These are phyloP conservation scores for Psittacula cyanocephala DNA, from an alignment of 2,113 vertebrate species.

Conservation along the genomic window DNA sequence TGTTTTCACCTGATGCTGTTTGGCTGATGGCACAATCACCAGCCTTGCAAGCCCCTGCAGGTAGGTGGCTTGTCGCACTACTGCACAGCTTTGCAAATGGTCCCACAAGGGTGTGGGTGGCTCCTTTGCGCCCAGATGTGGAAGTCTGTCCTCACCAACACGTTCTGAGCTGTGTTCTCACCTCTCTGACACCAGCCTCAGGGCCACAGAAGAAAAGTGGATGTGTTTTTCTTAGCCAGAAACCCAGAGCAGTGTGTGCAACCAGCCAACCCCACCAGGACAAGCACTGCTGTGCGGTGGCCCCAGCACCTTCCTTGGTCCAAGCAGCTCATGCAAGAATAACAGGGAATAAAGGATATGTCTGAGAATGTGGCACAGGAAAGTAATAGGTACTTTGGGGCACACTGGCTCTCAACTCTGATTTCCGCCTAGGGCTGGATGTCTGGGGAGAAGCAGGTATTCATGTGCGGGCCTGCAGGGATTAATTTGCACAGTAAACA, in stretches of 20 bases:
- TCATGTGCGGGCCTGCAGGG: not conserved
- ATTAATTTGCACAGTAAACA: not conserved
- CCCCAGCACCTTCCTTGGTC: not conserved
- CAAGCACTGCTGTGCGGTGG: not conserved
- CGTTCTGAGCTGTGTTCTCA: not conserved
- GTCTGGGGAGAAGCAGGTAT: not conserved
- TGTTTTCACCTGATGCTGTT: not conserved
- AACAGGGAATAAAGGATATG: not conserved
- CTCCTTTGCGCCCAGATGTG: rapidly evolving
- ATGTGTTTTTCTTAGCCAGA: not conserved
- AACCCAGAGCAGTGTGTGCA: not conserved
- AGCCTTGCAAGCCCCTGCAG: rapidly evolving
- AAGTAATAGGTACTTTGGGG: not conserved
- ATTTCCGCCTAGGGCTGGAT: not conserved
- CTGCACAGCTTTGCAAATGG: rapidly evolving
- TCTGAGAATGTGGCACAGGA: not conserved
- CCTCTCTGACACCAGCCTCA: not conserved
- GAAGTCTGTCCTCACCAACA: not conserved
- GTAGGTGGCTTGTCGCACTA: not conserved
- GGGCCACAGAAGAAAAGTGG: not conserved
- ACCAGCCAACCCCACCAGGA: not conserved
- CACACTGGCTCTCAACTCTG: not conserved
- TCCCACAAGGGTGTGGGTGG: not conserved
- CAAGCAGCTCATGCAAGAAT: not conserved
- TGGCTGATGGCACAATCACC: not conserved